Conservation (phyloP, 2,113 vertebrate genomes). For the Corythoichthys haematopterus region DNA sequence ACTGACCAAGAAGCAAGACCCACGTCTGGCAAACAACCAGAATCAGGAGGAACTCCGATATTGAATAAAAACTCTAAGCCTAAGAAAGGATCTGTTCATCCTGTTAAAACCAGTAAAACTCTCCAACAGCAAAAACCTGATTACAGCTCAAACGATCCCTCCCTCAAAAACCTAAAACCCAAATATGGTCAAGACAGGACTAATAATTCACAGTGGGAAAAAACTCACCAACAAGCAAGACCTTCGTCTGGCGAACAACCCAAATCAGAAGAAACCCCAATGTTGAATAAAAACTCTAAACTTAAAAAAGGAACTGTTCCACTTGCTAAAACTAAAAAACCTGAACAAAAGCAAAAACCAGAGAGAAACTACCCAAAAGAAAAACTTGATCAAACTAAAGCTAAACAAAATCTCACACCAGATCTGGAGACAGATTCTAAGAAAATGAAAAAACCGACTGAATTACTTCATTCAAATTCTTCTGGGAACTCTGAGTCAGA, state of each 20-base stretch:
- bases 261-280: no score
- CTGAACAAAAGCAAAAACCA: constrained; percentile 15
- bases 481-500: background rate
- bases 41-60: background rate
- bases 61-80: constrained; percentile 22
- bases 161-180: background rate
- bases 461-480: background rate
- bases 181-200: no score
- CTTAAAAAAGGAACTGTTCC: no score
- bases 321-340: no score
- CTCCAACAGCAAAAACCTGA: background rate
- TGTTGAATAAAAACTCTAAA: no score
- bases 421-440: background rate
- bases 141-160: no score
- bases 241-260: no score
- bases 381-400: constrained; percentile 11
- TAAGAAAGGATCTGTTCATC: background rate
- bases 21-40: background rate
- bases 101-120: constrained; percentile 3
- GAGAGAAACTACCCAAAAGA: constrained; percentile 11
- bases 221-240: no score
- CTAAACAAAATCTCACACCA: background rate
- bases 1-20: constrained; percentile 3
- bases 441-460: background rate
- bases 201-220: background rate